Base-by-base conservation (phyloP, 2,888 invertebrate genomes). In the Epistrophella euchroma region DNA sequence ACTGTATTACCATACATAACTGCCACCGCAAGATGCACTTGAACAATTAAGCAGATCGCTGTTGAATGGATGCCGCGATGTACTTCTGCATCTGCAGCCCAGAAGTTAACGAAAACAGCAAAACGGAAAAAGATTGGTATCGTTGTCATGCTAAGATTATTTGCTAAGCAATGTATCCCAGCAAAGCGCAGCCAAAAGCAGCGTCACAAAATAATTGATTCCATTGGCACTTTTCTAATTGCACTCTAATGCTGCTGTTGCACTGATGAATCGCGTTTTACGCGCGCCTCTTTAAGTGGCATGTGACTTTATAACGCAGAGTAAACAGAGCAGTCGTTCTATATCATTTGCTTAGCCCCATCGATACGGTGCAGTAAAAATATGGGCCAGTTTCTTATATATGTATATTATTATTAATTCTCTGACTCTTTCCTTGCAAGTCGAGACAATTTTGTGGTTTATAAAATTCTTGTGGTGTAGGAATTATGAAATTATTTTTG, bases 191-290 rank as follows among this genome's bases (percentile, higher is more conserved):
- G 28, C 64, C 37, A 40, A 35, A 2, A 50, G 32, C 66, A 66
- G 50, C 45, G 45, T 73, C 73, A 77, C 76, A 55, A 73, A 86
- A 86, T 86, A 86, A 86, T 86, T 81, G 85, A 86, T 86, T 86
- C 77, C 85, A 86, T 86, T 86, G 85, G 81, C 85, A 77, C 81
- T 86, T 86, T 86, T 86, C 85, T 86, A 86, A 86, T 86, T 86
- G 81, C 85, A 25, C 68, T 81, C 81, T 81, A 81, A 84, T 84
- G 66, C 35, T 70, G 76, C 60, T 55, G 58, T 52, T 73, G 58
- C 70, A 66, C 52, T 62, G 52, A 40, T 37, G 37, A 50, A 60
- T 71, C 25, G 28, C 45, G 74, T 58, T 32, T 62, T 28, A 17
- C 43, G 66, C 56, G 28, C 40, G 22, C 74, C 43, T 66, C 76